A percentile compares a stretch with the other conserved stretches of the same genome.
Evolutionary conservation across 2,888 invertebrate genomes (phyloP).

Genomic region (Netelia virgata): DNA sequence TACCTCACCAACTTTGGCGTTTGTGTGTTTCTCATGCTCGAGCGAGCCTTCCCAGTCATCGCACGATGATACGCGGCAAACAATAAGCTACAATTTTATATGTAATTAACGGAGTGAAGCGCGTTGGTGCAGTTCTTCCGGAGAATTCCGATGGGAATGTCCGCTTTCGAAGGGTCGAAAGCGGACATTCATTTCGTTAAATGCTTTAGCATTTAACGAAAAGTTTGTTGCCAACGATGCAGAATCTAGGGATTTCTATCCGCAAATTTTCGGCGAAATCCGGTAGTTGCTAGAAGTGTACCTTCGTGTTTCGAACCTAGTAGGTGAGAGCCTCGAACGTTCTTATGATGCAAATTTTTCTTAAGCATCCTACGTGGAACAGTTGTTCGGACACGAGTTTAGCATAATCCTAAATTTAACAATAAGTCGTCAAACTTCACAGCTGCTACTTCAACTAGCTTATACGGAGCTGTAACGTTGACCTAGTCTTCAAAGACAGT

Average conservation of each 20-base stretch:
- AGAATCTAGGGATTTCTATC: too few species aligned
- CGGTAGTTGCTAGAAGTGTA: neutral
- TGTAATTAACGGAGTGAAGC: constrained; percentile 73
- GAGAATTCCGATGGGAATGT: constrained; percentile 40
- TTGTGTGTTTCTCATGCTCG: constrained; percentile 77
- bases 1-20: constrained; percentile 68
- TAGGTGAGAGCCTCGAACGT: constrained; percentile 69
- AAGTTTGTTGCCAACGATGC: neutral
- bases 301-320: neutral
- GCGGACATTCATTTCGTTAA: too few species aligned
- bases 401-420: constrained; percentile 78
- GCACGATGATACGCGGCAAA: constrained; percentile 71
- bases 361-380: constrained; percentile 72
- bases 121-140: constrained; percentile 55
- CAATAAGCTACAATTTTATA: constrained; percentile 67
- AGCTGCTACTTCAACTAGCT: constrained; percentile 65
- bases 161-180: constrained; percentile 18
- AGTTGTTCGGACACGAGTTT: constrained; percentile 70
- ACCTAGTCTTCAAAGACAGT: constrained; percentile 76
- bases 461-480: constrained; percentile 73
- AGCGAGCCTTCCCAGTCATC: constrained; percentile 68
- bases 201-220: too few species aligned
- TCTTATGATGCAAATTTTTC: constrained; percentile 78
- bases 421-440: constrained; percentile 67
- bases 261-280: neutral